These are phyloP conservation scores for Pristis pectinata DNA, from an alignment of 2,797 vertebrate species.

Conservation along the genomic window DNA sequence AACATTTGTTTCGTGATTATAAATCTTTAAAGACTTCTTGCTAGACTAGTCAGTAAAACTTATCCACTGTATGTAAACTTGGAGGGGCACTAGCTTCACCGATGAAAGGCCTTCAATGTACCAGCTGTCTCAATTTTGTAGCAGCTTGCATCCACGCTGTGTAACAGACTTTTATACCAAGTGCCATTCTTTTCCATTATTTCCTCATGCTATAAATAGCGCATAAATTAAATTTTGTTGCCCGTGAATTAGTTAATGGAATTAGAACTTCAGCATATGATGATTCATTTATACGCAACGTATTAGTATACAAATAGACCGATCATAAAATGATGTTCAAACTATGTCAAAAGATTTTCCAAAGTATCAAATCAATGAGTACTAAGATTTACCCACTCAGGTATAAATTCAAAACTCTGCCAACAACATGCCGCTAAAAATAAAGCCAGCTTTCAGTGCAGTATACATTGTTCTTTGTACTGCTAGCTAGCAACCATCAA, in stretches of 20 bases:
- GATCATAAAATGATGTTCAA: neutral
- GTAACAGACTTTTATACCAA: constrained; percentile 6
- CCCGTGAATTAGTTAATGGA: constrained; percentile 30
- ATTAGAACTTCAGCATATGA: neutral
- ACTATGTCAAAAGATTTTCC: neutral
- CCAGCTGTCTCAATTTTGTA: constrained; percentile 24
- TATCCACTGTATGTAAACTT: neutral
- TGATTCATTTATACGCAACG: neutral
- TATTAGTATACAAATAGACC: neutral
- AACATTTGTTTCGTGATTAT: neutral
- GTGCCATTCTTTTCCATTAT: constrained; percentile 12
- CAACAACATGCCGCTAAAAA: constrained; percentile 13
- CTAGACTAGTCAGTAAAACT: neutral
- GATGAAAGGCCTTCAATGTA: neutral
- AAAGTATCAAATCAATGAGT: neutral
- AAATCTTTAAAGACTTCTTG: constrained; percentile 23
- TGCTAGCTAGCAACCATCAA: neutral
- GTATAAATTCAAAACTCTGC: constrained; percentile 31
- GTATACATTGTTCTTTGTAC: neutral
- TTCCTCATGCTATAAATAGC: constrained; percentile 2
- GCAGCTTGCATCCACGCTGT: constrained; percentile 34
- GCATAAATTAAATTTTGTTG: neutral
- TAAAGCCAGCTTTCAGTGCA: constrained; percentile 3
- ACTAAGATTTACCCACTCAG: neutral
- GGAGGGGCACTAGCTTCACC: neutral